These are phyloP conservation scores for Scophthalmus maximus DNA, from an alignment of 2,113 vertebrate genomes.

Conservation along the genomic window DNA sequence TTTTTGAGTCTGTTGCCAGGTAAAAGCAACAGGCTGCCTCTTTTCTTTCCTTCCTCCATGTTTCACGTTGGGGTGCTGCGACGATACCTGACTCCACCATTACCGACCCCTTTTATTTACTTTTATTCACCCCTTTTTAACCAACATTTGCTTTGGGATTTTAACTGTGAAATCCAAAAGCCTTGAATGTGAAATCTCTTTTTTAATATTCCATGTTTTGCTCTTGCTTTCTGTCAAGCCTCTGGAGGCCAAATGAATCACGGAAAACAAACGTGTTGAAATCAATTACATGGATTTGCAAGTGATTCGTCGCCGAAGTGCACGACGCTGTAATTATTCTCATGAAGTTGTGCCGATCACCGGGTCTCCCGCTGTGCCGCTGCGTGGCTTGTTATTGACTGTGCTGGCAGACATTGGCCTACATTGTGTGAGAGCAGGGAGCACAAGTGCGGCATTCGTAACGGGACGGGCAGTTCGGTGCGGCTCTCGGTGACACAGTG, in stretches of 20 bases:
- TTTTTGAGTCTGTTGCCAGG: too few relatives aligned
- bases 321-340: slow-evolving; percentile 18
- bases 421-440: slow-evolving; percentile 43
- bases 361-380: slow-evolving; percentile 34
- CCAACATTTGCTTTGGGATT: too few relatives aligned
- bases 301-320: neutral
- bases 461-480: neutral
- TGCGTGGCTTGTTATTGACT: slow-evolving; percentile 45
- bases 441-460: slow-evolving; percentile 44
- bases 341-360: slow-evolving; percentile 40
- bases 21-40: too few relatives aligned
- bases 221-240: neutral
- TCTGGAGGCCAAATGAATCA: neutral
- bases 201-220: too few relatives aligned
- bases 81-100: too few relatives aligned
- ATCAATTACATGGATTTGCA: neutral
- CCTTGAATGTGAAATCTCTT: too few relatives aligned
- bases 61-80: too few relatives aligned
- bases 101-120: too few relatives aligned
- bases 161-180: too few relatives aligned
- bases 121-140: too few relatives aligned
- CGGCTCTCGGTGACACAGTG: slow-evolving; percentile 52
- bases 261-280: neutral
- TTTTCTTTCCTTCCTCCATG: too few relatives aligned
- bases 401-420: slow-evolving; percentile 39